These are phyloP conservation scores for Acleris sparsana DNA, from an alignment of 2,888 invertebrate species.

Conservation along the genomic window DNA sequence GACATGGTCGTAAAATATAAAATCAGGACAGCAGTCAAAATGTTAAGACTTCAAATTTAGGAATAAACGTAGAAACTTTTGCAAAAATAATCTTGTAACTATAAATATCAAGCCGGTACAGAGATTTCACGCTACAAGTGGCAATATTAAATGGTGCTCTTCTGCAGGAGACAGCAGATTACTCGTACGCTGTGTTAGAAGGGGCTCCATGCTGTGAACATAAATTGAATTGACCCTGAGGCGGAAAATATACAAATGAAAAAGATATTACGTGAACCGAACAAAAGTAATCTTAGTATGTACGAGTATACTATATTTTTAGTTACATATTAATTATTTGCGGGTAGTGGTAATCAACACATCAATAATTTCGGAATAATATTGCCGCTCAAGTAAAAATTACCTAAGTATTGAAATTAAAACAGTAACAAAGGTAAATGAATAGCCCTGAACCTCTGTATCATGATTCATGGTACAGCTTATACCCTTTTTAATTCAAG, in stretches of 20 bases:
- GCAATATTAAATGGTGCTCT: slow-evolving; percentile 17
- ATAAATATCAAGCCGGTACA: slow-evolving; percentile 1
- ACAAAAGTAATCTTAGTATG: background rate
- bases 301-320: background rate
- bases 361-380: too few relatives aligned
- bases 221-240: slow-evolving; percentile 12
- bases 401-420: background rate
- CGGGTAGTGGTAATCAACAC: too few relatives aligned
- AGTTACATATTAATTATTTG: too few relatives aligned
- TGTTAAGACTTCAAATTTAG: too few relatives aligned
- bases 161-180: slow-evolving; percentile 22
- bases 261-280: background rate
- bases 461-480: slow-evolving; percentile 1
- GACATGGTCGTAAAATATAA: too few relatives aligned
- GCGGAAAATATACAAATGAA: background rate
- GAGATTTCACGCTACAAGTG: slow-evolving; percentile 14
- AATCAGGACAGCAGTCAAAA: too few relatives aligned
- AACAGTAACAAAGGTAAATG: slow-evolving; percentile 4
- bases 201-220: slow-evolving; percentile 6
- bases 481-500: slow-evolving; percentile 24
- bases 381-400: too few relatives aligned
- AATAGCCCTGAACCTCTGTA: slow-evolving; percentile 6
- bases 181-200: slow-evolving; percentile 19
- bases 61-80: background rate
- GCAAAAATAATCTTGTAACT: background rate